Base-by-base conservation (phyloP, 2,113 vertebrate species). In the zebrafish (Danio rerio) region DNA sequence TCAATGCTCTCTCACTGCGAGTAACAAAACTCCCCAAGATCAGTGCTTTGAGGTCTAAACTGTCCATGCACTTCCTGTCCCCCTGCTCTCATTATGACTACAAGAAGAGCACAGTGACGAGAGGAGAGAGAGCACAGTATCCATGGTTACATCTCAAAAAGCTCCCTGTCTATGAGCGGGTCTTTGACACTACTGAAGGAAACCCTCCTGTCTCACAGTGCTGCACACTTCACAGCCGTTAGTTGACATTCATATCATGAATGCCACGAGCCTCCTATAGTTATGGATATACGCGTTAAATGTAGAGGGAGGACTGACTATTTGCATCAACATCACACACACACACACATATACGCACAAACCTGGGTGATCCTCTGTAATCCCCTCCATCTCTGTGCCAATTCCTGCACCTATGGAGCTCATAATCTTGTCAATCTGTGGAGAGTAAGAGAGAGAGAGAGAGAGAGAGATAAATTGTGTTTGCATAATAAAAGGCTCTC, bases 341-440 rank as follows among this genome's bases (percentile, higher is more conserved):
- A 74, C 58, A 78, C 20, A 58, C 20, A 78, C 11, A 77, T 16
- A 77, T 16, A 76, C 52, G 68, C n/a, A 85, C 79, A 88, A 21
- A 99, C 97, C 95, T 96, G 92, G 85, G 72, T n/a, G 5, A 1
- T 93, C 89, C 78, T 94, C 91, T 40, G 93, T 94, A 85, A 95
- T 95, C 84, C 93, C 95, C 58, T 95, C 92, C 89, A 97, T 87
- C 81, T 94, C 96, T 42, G 93, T 96, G 81, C 93, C 92, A 86
- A 99, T 99, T 88, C 97, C 97, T 76, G 94, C 97, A 83, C 97
- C 97, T 86, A 99, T 97, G 43, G 96, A 98, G 91, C 92, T 99
- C 96, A 99, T 99, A 85, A 99, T 99, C 93, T 99, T 99, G 94
- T 98, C 97, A 84, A 99, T 99, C 97, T 99, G 87, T 40, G 88